A percentile compares a stretch with the other conserved stretches of the same genome.
These are phyloP conservation scores for Dendrophyllia cribrosa DNA, from an alignment of 64 coral and sea anemone species.

Conservation along the genomic window DNA sequence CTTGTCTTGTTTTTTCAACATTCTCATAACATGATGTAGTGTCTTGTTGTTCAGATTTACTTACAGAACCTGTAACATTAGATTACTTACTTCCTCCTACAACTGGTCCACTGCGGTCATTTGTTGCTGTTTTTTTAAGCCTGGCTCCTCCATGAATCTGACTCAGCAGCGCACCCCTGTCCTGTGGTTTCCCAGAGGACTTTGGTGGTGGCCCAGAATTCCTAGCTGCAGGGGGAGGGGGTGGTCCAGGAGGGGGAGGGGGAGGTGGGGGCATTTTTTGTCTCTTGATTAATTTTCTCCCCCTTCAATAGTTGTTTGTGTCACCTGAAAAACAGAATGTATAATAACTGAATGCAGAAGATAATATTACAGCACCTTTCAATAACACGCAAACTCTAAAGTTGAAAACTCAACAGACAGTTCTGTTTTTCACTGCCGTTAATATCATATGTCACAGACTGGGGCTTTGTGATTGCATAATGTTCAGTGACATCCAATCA, in stretches of 20 bases:
- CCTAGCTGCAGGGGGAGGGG: conserved; percentile 75
- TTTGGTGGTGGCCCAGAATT: conserved; percentile 69
- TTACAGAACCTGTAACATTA: not conserved
- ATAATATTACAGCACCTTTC: not conserved
- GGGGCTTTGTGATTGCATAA: no score
- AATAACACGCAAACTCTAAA: no score
- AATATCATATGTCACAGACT: no score
- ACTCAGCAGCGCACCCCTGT: conserved; percentile 81
- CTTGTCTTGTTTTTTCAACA: no score
- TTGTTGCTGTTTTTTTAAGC: conserved; percentile 89
- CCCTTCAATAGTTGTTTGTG: conserved; percentile 6
- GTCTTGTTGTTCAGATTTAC: no score
- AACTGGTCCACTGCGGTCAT: conserved; percentile 89
- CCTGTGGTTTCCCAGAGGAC: conserved; percentile 62
- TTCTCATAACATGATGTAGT: no score
- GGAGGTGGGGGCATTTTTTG: conserved; percentile 63
- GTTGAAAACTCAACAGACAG: no score
- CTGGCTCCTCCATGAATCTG: conserved; percentile 92
- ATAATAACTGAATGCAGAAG: not conserved
- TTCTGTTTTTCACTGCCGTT: no score
- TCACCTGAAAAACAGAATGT: not conserved
- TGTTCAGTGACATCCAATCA: no score
- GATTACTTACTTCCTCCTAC: conserved; percentile 65
- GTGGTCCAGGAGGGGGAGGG: conserved; percentile 61
- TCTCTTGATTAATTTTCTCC: not conserved